Base-by-base conservation (phyloP, 2,888 invertebrate genomes). In the Matsumyia berberina region DNA sequence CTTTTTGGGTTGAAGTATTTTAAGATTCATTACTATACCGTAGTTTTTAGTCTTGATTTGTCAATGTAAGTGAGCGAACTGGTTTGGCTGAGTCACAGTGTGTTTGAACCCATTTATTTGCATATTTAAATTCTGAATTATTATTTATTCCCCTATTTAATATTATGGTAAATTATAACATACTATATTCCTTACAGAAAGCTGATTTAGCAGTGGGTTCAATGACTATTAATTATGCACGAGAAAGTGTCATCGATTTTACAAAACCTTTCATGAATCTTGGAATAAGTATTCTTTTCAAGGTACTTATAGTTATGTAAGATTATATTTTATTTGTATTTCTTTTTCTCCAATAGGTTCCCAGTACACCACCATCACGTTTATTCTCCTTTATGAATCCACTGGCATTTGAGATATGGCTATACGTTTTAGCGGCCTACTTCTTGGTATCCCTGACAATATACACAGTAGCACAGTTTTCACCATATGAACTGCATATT, bases 251-350 rank as follows among this genome's bases (percentile, higher is more conserved):
- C 78, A 96, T 97, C 87, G 97, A 97, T 92, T 97, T 97, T 90
- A 97, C 97, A 7, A 97, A 97, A 90, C 97, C 97, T 1, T 97
- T 97, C 92, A 96, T 97, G 95, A 97, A 97, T 91, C 93, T 97
- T 17, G 97, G 97, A 42, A 97, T 97, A 88, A 95, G 96, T 88
- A 97, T 97, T 88, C 93, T 97, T 73, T 97, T 96, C 91, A 96
- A 96, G 94, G 95, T 95, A 92, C n/a, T 19, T 11, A 12, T n/a
- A n/a, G n/a, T n/a, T n/a, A n/a, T n/a, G n/a, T n/a, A 42, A 12
- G 5, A 0, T 15, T 12, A 6, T 15, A 6, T 15, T 15, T 5
- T 0, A 42, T 37, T 8, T 12, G 33, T 55, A n/a, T n/a, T 6
- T 51, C 0, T 31, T 9, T 44, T 46, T n/a, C 39, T 46, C 29